Evolutionary conservation across 1,140 invertebrate genomes (phyloP), one percentile per base, ranked within the genome.

Genomic region (Polypedilum pembai): DNA sequence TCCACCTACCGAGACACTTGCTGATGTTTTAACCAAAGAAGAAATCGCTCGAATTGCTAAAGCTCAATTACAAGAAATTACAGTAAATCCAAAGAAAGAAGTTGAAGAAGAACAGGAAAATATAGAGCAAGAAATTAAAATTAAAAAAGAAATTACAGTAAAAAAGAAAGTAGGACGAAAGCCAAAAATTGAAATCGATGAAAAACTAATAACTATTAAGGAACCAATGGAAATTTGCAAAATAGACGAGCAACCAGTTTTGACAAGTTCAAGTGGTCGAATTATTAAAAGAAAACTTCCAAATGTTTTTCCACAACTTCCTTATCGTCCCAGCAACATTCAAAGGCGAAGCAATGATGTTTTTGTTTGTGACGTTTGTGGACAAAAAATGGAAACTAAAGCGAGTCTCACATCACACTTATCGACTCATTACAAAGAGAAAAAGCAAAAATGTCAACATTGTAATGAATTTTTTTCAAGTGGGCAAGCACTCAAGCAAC

Each of bases 281-380:
- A 69, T 69, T 10, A 69, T 69, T 10, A 69, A 69, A 69, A n/a
- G 65, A 8, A 69, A 69, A 69, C 65, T 20, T 69, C 65, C 65
- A 21, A n/a, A 8, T 10, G 20, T 69, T 10, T 4, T 69, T 18
- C 15, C 65, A 69, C 8, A n/a, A 10, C 1, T 18, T 8, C 17
- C 17, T 7, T 20, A 69, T 69, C 65, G 65, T 20, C 4, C 20
- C 5, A 18, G 3, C 1, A 69, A 69, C 12, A 0, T 69, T 69
- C 17, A 20, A 21, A 69, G 20, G 20, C 17, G 20, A 18, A n/a
- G 7, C 5, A 20, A 20, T 21, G 18, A 20, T 18, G 7, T 18
- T 5, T 69, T 69, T 18, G 12, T 7, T 8, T 69, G 65, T 12
- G 65, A 69, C 10, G 3, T 21, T 69, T 69, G 65, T 21, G 65